Evolutionary conservation across 2,888 invertebrate species (phyloP), one percentile per base, ranked within the genome.

Genomic region (Drosophila mercatorum): DNA sequence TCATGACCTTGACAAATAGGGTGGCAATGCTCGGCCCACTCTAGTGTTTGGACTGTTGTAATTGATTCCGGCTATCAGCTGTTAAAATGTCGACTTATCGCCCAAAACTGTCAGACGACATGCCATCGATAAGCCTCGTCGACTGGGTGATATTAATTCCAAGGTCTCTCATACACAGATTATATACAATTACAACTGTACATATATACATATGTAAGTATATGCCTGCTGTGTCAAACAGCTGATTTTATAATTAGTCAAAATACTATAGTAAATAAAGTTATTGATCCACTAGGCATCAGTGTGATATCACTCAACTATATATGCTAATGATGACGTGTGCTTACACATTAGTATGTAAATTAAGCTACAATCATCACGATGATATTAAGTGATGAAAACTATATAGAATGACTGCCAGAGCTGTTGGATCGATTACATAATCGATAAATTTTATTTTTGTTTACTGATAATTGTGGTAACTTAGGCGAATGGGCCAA

Each of bases 1-100:
- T 46, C 7, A 2, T 78, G 68, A 75, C 75, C 75, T 75, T 75
- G 74, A 56, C 51, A 36, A 59, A 61, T 58, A 26, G 63, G 79
- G 58, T 56, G 75, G 64, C 61, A 69, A 65, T 61, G 47, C 41
- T 53, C 68, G 57, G 40, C 61, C 40, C 62, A 74, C 61, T 64
- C 55, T 31, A 38, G 17, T 40, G 49, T 31, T 59, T 49, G 31
- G 49, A 11, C 55, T 53, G 47, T 40, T 73, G 68, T 64, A 60
- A 73, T 34, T 68, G 34, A 28, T 43, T 59, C 67, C 68, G 47
- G 70, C 75, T 79, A 76, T 79, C 80, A 77, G 80, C 75, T 66
- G 49, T 63, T 53, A 56, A 63, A 36, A 57, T 53, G 52, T 72
- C 74, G 43, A 65, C 56, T 34, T 77, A 79, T 77, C 75, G 60